phyloP scores from a whole-genome alignment of 2,797 vertebrate genomes.

The Glyptemys insculpta region DNA sequence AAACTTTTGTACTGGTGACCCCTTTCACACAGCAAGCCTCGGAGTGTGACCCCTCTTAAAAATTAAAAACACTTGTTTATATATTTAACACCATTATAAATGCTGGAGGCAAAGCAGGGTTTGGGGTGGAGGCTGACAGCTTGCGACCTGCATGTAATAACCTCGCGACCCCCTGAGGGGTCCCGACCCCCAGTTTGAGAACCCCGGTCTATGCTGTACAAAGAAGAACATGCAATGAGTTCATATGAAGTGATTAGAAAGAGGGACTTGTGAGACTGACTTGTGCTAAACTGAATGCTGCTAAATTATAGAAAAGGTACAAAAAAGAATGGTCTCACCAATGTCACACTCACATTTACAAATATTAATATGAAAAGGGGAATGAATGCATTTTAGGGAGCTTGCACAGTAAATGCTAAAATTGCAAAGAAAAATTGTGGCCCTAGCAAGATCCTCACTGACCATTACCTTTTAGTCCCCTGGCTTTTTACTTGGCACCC shows the following conservation, averaged over 20 bases:
- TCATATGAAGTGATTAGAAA: accelerated
- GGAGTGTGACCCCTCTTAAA: too few species aligned
- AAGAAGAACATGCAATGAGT: accelerated
- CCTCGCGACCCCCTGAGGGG: too few species aligned
- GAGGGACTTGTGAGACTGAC: accelerated
- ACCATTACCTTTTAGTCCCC: not conserved
- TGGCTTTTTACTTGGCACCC: not conserved
- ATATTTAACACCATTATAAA: too few species aligned
- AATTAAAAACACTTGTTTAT: too few species aligned
- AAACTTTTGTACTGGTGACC: too few species aligned
- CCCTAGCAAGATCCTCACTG: not conserved
- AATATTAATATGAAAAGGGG: not conserved
- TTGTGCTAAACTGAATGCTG: not conserved
- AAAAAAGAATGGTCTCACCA: not conserved
- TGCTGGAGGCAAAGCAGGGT: too few species aligned
- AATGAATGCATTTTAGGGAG: not conserved
- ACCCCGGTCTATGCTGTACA: too few species aligned
- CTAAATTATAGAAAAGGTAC: accelerated
- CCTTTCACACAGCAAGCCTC: too few species aligned
- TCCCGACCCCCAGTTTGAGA: too few species aligned
- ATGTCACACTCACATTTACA: not conserved
- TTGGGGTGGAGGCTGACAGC: too few species aligned
- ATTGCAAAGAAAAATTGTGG: not conserved
- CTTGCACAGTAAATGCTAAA: not conserved
- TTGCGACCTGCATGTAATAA: too few species aligned